phyloP scores from a whole-genome alignment of 1,140 invertebrate genomes.

The Brachionus rotundiformis region DNA sequence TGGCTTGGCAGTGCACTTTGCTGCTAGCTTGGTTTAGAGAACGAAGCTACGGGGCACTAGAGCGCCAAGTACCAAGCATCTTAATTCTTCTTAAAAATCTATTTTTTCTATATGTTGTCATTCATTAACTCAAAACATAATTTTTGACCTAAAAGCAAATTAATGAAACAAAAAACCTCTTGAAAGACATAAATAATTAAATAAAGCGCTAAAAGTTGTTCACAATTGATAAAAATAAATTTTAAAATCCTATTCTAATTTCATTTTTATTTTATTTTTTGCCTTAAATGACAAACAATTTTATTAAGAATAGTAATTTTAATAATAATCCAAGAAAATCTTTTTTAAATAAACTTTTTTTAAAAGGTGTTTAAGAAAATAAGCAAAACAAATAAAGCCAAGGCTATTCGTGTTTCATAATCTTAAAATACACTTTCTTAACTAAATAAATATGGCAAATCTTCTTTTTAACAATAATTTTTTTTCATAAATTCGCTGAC shows the following conservation, averaged over 20 bases:
- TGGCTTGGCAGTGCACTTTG: too few species aligned
- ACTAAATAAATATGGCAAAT: neutral
- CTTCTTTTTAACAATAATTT: neutral
- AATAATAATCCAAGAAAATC: neutral
- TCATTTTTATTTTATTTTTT: neutral
- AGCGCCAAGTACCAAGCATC: too few species aligned
- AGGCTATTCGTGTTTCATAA: neutral
- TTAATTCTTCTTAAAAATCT: too few species aligned
- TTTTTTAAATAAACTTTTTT: neutral
- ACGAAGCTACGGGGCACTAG: neutral
- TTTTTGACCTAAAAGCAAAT: neutral
- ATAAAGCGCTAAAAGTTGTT: neutral
- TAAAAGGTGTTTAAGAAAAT: slow-evolving; percentile 6
- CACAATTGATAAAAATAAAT: neutral
- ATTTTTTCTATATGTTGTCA: neutral
- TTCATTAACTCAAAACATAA: slow-evolving; percentile 15
- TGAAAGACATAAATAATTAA: neutral
- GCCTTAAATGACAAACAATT: neutral
- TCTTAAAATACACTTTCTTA: neutral
- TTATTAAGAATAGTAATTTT: neutral
- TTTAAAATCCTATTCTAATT: neutral
- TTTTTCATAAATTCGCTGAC: too few species aligned
- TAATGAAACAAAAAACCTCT: neutral
- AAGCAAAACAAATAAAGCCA: slow-evolving; percentile 6
- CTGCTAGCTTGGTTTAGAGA: too few species aligned